Evolutionary conservation across 2,797 vertebrate species (phyloP).

Genomic region (Poecilia velifera): DNA sequence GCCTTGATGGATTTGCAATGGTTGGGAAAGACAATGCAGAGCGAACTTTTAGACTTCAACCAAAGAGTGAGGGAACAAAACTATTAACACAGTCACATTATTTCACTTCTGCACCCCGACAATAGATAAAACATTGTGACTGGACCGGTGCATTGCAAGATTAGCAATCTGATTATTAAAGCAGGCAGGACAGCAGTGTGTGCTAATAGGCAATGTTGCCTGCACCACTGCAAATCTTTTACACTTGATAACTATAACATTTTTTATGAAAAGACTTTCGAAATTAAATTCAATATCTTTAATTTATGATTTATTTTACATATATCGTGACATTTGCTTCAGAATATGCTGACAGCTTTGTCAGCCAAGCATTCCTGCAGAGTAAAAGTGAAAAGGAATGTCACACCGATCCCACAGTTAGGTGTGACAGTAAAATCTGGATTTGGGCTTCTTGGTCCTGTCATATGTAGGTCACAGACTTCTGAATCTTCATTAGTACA

Average conservation of each 20-base stretch:
- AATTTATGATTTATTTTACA: neutral
- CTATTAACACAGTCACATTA: conserved; percentile 69
- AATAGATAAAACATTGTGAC: conserved; percentile 66
- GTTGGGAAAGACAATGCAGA: conserved; percentile 5
- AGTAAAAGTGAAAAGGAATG: conserved; percentile 41
- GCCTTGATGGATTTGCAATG: conserved; percentile 21
- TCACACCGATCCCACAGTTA: conserved; percentile 44
- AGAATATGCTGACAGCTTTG: conserved; percentile 47
- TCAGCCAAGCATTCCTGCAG: conserved; percentile 34
- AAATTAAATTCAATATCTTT: neutral
- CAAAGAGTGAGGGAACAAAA: conserved; percentile 40
- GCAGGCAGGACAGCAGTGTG: conserved; percentile 34
- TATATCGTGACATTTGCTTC: conserved; percentile 3
- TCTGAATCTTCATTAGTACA: neutral
- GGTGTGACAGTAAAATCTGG: conserved; percentile 32
- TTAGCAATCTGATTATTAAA: conserved; percentile 71
- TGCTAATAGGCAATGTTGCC: conserved; percentile 29
- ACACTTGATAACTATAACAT: neutral
- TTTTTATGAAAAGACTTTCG: neutral
- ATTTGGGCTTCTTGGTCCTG: conserved; percentile 20
- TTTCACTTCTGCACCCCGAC: conserved; percentile 57
- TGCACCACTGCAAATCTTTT: conserved; percentile 14
- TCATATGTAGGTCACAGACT: conserved; percentile 42
- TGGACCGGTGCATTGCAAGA: conserved; percentile 65
- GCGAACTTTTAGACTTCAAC: conserved; percentile 28